These are phyloP conservation scores for Halotydeus destructor DNA, from an alignment of 1,140 invertebrate genomes.

Conservation along the genomic window DNA sequence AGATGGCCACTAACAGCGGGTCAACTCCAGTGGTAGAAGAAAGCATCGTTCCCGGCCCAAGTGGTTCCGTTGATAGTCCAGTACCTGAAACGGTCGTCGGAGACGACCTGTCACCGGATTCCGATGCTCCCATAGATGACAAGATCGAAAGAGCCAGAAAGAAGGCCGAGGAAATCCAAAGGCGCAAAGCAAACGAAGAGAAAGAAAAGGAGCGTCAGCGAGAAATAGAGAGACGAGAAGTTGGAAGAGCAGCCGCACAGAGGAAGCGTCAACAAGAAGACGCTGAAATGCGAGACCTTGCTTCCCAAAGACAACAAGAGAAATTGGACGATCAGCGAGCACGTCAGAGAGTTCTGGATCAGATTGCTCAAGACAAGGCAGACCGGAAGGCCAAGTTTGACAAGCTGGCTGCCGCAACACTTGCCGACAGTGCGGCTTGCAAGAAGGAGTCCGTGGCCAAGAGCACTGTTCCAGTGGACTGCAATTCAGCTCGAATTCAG, in stretches of 20 bases:
- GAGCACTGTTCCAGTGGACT: background rate
- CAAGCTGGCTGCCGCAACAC: background rate
- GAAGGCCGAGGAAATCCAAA: conserved; percentile 3
- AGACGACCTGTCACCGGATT: background rate
- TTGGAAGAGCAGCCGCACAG: conserved; percentile 43
- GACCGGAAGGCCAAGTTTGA: conserved; percentile 2
- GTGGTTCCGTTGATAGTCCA: background rate
- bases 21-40: background rate
- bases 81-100: background rate
- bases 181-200: conserved; percentile 10
- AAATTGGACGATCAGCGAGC: conserved; percentile 42
- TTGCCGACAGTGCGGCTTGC: background rate
- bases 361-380: conserved; percentile 3
- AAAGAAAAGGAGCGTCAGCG: conserved; percentile 15
- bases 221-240: conserved; percentile 43
- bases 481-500: conserved; percentile 34
- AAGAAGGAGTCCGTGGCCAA: background rate
- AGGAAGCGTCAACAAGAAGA: conserved; percentile 46
- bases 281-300: conserved; percentile 41
- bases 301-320: conserved; percentile 40
- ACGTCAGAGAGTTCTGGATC: conserved; percentile 12
- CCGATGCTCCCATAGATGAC: background rate
- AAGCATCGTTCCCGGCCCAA: background rate
- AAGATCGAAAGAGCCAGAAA: conserved; percentile 5
- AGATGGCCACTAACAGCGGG: background rate